A percentile compares a stretch with the other conserved stretches of the same genome.
These are phyloP conservation scores for Halcyon leucocephala DNA, from an alignment of 2,797 vertebrate genomes.

Conservation along the genomic window DNA sequence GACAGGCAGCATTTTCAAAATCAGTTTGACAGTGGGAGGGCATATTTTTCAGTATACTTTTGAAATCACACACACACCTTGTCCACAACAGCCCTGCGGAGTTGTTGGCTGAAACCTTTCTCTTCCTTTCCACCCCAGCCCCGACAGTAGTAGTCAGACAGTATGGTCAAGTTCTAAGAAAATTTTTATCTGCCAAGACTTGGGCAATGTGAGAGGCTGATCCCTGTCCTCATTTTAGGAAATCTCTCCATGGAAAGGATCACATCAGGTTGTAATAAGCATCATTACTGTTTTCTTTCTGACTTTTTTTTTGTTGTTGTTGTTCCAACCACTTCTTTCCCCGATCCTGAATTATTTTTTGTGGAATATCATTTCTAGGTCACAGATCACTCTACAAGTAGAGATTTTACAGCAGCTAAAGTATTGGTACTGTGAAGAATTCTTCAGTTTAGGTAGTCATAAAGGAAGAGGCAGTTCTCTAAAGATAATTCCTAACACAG, in stretches of 20 bases:
- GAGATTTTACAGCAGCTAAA: background rate
- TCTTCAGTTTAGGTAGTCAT: background rate
- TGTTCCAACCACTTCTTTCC: background rate
- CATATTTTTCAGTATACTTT: background rate
- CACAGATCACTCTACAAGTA: background rate
- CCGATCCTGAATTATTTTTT: background rate
- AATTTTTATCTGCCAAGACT: background rate
- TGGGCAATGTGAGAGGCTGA: background rate
- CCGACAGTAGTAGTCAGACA: background rate
- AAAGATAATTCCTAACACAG: background rate
- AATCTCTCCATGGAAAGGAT: background rate
- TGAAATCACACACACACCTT: background rate
- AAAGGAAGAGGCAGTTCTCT: background rate
- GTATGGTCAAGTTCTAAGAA: background rate
- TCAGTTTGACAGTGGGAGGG: background rate
- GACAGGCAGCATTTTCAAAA: background rate
- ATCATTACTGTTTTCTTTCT: background rate
- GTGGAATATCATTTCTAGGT: background rate
- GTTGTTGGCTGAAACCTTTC: background rate
- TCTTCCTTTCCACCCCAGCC: background rate
- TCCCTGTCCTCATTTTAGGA: background rate
- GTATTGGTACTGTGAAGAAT: background rate
- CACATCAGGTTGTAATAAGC: background rate
- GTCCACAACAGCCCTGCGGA: background rate
- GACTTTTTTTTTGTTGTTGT: background rate